Percentiles rank a stretch among this genome's conserved stretches.
Evolutionary conservation across 1,140 invertebrate species (phyloP).

Genomic region (Drosophila suzukii): DNA sequence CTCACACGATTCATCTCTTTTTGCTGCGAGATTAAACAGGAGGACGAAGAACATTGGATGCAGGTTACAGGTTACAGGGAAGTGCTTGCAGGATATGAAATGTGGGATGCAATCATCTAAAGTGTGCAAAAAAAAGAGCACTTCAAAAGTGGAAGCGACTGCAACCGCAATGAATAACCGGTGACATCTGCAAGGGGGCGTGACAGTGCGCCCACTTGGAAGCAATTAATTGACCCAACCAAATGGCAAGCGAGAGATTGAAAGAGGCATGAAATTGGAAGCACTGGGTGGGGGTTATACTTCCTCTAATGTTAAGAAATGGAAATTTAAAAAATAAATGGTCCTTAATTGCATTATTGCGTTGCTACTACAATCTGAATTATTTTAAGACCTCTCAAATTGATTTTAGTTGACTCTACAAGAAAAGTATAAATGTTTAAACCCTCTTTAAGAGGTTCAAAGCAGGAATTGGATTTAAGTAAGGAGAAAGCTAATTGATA

Average conservation of each 20-base stretch:
- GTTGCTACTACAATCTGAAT: too few relatives aligned
- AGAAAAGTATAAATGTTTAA: too few relatives aligned
- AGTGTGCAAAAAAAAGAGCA: constrained; percentile 48
- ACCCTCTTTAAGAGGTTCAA: too few relatives aligned
- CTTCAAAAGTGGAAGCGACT: neutral
- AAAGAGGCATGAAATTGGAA: neutral
- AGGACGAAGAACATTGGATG: neutral
- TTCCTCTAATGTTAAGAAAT: neutral
- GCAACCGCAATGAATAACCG: constrained; percentile 47
- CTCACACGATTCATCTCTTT: constrained; percentile 5
- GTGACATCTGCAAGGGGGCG: constrained; percentile 29
- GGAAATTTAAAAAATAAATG: too few relatives aligned
- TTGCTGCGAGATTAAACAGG: constrained; percentile 54
- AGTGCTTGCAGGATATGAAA: neutral
- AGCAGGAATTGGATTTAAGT: too few relatives aligned
- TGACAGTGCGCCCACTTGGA: constrained; percentile 41
- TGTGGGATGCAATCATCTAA: constrained; percentile 68
- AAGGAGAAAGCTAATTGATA: too few relatives aligned
- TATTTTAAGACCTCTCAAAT: too few relatives aligned
- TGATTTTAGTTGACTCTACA: too few relatives aligned
- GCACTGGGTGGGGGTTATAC: too few relatives aligned
- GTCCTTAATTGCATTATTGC: too few relatives aligned
- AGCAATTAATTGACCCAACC: constrained; percentile 38
- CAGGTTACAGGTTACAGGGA: constrained; percentile 1
- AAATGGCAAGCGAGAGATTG: neutral